Conservation (phyloP, 2,888 invertebrate species). For the Dermolepida albohirtum region DNA sequence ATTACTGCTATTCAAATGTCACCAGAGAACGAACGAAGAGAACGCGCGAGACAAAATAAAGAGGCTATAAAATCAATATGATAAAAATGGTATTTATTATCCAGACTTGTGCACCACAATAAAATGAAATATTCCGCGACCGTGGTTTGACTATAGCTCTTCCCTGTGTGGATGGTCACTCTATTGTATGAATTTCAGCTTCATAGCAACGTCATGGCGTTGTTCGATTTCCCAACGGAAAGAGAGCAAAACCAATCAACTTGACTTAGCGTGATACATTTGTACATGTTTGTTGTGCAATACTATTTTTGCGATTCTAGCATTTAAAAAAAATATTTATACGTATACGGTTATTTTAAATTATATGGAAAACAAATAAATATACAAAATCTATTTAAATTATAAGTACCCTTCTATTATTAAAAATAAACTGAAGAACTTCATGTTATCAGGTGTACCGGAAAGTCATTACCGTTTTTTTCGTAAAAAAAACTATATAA, state of each 20-base stretch:
- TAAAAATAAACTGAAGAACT: too few relatives aligned
- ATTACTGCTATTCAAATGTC: constrained; percentile 62
- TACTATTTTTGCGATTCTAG: too few relatives aligned
- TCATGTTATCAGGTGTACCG: too few relatives aligned
- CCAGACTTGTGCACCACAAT: constrained; percentile 56
- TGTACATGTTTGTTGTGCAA: too few relatives aligned
- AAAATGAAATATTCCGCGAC: constrained; percentile 52
- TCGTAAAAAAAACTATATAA: too few relatives aligned
- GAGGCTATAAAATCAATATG: constrained; percentile 60
- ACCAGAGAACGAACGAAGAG: constrained; percentile 52
- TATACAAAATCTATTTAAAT: too few relatives aligned
- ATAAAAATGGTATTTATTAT: constrained; percentile 61
- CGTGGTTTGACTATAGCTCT: neutral
- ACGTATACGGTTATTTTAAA: too few relatives aligned
- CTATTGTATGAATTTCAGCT: constrained; percentile 42
- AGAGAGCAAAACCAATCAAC: constrained; percentile 30
- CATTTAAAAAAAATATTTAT: too few relatives aligned
- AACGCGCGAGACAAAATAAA: constrained; percentile 59
- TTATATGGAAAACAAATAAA: too few relatives aligned
- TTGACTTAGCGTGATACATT: neutral
- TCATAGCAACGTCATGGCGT: constrained; percentile 12
- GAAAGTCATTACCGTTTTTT: too few relatives aligned
- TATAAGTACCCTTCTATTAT: too few relatives aligned
- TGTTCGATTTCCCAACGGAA: constrained; percentile 35
- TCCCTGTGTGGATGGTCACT: constrained; percentile 44